Evolutionary conservation across 1,140 invertebrate genomes (phyloP), one percentile per base, ranked within the genome.

Genomic region (Drosophila sturtevanti): DNA sequence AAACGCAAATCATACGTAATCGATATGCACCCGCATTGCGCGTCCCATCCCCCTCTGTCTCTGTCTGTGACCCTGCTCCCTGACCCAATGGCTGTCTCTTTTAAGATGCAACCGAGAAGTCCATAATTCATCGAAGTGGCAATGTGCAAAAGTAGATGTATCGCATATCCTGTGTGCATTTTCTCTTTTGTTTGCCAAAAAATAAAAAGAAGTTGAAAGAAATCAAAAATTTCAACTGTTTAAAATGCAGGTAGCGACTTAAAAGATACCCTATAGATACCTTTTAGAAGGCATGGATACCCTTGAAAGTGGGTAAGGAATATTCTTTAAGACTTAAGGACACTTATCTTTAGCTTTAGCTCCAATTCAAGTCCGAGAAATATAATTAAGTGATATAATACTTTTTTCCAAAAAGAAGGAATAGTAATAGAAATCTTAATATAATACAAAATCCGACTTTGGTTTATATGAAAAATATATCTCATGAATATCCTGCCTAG

Each of bases 141-240:
- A 79, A 90, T 89, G 86, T 89, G 86, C 86, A 89, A 90, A 89
- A 89, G 81, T 86, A 76, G 52, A 80, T 81, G 81, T 89, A 89
- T 89, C 85, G 87, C 86, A 89, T 89, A 89, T 90, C 86, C 84
- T 87, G 84, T 77, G 68, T 63, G 68, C 60, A 67, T 21, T 48
- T 48, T 21, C 16, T 22, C 72, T 74, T 74, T 89, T 89, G 84
- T 89, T 68, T 80, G 73, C 77, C 80, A 56, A 59, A 72, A 79
- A 21, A 48, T 21, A 21, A 48, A 21, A 48, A 18, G 27, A 31
- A 31, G 27, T 6, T 4, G 12, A 48, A 48, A 48, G 41, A 48
- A 48, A 48, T 48, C 41, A 48, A 48, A 31, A 44, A 48, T 48
- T 48, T 48, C 18, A 48, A 21, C 7, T 18, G 2, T 14, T 4